A percentile compares a stretch with the other conserved stretches of the same genome.
Conservation (phyloP, 2,113 vertebrate genomes). For the Oreochromis tanganicae region DNA sequence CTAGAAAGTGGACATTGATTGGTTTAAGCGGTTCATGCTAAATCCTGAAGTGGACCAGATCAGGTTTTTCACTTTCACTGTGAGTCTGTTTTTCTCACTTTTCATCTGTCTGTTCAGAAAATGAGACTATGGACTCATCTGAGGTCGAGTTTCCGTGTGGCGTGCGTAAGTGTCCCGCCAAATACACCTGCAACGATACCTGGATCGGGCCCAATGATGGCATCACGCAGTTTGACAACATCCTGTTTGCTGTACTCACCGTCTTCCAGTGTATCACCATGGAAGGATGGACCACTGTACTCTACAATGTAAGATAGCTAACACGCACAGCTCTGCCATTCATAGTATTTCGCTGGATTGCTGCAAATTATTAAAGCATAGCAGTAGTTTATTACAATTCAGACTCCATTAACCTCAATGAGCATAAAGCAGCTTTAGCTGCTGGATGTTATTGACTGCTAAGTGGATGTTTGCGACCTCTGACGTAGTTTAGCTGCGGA, state of each 20-base stretch:
- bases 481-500: not conserved
- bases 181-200: constrained; percentile 77
- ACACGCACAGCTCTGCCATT: not conserved
- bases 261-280: constrained; percentile 99
- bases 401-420: not conserved
- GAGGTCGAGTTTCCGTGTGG: constrained; percentile 81
- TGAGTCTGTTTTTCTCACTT: not conserved
- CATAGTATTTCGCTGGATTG: not conserved
- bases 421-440: not conserved
- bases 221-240: constrained; percentile 99
- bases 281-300: constrained; percentile 98
- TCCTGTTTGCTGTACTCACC: constrained; percentile 94
- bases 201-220: constrained; percentile 97
- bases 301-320: constrained; percentile 85
- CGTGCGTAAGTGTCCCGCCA: constrained; percentile 81
- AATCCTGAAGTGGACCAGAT: not conserved
- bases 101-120: constrained; percentile 40
- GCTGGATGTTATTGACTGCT: not conserved
- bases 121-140: constrained; percentile 57
- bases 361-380: not conserved
- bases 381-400: not conserved
- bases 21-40: not conserved
- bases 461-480: not conserved
- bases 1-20: not conserved
- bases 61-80: not conserved